Percentiles rank a stretch among this genome's conserved stretches.
phyloP scores from a whole-genome alignment of 2,888 invertebrate species.

The Temnothorax rugatulus region DNA sequence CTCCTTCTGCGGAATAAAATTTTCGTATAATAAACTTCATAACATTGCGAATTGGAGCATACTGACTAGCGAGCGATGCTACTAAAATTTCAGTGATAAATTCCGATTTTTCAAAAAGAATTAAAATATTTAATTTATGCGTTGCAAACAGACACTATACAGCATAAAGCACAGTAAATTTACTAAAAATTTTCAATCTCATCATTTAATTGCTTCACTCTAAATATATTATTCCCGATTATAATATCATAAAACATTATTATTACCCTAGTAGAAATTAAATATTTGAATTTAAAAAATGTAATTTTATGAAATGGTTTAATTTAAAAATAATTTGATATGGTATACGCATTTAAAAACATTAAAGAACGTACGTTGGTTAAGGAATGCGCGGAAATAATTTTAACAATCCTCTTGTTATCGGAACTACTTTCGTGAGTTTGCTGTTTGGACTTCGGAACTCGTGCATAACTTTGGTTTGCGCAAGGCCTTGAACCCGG shows the following conservation, averaged over 20 bases:
- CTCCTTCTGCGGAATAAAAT: constrained; percentile 34
- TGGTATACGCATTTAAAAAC: background rate
- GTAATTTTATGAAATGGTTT: background rate
- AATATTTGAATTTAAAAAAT: constrained; percentile 7
- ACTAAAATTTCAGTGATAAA: constrained; percentile 49
- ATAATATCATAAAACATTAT: constrained; percentile 21
- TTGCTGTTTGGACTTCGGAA: constrained; percentile 49
- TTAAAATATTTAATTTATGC: constrained; percentile 50
- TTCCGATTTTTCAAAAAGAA: constrained; percentile 26
- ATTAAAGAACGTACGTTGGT: too few relatives aligned
- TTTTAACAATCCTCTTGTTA: constrained; percentile 61
- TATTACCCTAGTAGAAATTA: background rate
- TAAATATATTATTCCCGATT: background rate
- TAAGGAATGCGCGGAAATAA: constrained; percentile 39
- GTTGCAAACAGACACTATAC: background rate
- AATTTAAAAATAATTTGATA: background rate
- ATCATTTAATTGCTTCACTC: background rate
- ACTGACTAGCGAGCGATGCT: constrained; percentile 30
- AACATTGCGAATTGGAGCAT: constrained; percentile 51
- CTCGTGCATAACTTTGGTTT: constrained; percentile 63
- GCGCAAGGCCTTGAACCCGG: constrained; percentile 70
- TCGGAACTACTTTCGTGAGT: constrained; percentile 48
- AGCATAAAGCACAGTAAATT: constrained; percentile 11
- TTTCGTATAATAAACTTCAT: constrained; percentile 54
- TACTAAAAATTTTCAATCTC: constrained; percentile 22